Base-by-base conservation (phyloP, 1,140 invertebrate genomes). In the Arctopsyche grandis region DNA sequence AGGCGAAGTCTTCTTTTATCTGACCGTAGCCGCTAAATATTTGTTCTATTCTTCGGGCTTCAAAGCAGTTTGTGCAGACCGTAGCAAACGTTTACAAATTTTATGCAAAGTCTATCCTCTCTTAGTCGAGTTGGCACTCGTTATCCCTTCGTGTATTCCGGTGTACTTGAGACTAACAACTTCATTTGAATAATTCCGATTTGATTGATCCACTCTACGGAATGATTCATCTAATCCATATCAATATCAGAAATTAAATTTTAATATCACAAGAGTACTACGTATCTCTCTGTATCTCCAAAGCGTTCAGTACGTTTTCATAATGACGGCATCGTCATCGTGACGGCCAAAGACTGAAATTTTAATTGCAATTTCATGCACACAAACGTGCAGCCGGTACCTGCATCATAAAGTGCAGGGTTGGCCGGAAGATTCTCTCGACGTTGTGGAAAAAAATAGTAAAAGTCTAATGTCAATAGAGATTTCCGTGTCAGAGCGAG, bases 331-430 rank as follows among this genome's bases (percentile, higher is more conserved):
- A 16, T 16, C 70, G 24, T 52, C 48, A 3, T 52, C 70, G 19
- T 38, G 29, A 56, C 58, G 56, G 29, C 74, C 22, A 5, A 5
- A 0, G 74, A 63, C 21, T 76, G 74, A 76, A 76, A 76, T 76
- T 76, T 76, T 76, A 76, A 76, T 76, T 76, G 74, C 74, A 76
- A 76, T 76, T 76, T 76, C 74, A 76, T 63, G 56, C 74, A 76
- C 56, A 52, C 10, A 10, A 52, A 43, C 69, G 7, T 71, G 26
- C 24, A 38, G 16, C 66, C 9, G 19, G 9, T 16, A 69, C 66
- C 66, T 71, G 69, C 69, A 71, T 71, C 24, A 7, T 7, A 38
- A 22, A 9, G 10, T 29, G 14, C 69, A 71, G 69, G 69, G 69
- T 3, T 71, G 69, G 7, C 29, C 29, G 29, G 7, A 1, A 38